Base-by-base conservation (phyloP, 2,797 vertebrate species). In the Crenuchus spilurus region DNA sequence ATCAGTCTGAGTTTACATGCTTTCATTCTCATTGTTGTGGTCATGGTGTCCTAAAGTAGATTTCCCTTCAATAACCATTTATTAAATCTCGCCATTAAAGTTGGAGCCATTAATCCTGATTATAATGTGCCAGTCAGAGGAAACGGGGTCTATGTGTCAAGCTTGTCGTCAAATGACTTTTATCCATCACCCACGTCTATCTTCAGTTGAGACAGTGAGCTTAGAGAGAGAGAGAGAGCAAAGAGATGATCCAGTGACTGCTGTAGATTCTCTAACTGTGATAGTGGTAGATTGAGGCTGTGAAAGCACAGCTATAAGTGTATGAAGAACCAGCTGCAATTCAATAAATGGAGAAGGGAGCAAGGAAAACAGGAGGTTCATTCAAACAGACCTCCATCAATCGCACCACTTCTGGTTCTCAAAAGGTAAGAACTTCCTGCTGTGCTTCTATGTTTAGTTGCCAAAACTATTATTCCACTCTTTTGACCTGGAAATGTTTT, bases 11-110 rank as follows among this genome's bases (percentile, higher is more conserved):
- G 83, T 85, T 84, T 84, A 77, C 76, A 80, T 74, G 42, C 6
- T 88, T 86, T 87, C 84, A 91, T 86, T 93, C 89, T 86, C 85
- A 82, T 87, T 91, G 93, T 92, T 90, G 85, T 83, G 89, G 84
- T 86, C 91, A 88, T 92, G 88, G 85, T 92, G 91, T 90, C 87
- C 88, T 88, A 95, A 94, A 97, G 95, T 94, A 94, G 96, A 97
- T 98, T 97, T 96, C 93, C 93, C 92, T 95, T 93, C 95, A 96
- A 96, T 98, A 93, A 91, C 94, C 94, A 97, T 99, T 97, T 98
- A 95, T 94, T 95, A 97, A 99, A 97, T 96, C 95, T 95, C 94
- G 88, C 94, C 95, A 95, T 95, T 95, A 93, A 94, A 95, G 94
- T 91, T 85, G 83, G 87, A 93, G 91, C 92, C 65, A 96, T 97